Conservation (phyloP, 2,888 invertebrate genomes). For the Dysmachus trigonus region DNA sequence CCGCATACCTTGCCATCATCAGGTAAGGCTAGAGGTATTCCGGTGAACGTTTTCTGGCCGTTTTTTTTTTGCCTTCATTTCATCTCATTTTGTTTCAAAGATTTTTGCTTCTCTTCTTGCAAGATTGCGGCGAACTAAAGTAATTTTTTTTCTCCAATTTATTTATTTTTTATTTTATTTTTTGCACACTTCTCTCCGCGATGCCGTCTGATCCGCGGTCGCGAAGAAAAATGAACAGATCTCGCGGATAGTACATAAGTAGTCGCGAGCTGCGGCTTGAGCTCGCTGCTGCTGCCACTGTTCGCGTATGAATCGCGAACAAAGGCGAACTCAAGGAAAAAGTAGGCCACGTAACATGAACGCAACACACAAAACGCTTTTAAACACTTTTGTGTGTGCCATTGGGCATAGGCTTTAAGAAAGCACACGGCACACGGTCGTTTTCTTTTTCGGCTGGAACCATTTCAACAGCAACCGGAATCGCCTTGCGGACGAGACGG, state of each 20-base stretch:
- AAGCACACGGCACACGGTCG: neutral
- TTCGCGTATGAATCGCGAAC: neutral
- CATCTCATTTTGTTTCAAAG: neutral
- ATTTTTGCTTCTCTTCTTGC: neutral
- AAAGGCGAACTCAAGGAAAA: neutral
- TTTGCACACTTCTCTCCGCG: neutral
- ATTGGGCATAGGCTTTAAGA: neutral
- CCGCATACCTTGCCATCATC: slow-evolving; percentile 27
- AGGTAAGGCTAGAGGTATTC: slow-evolving; percentile 4
- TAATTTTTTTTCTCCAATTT: neutral
- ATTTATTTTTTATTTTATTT: neutral
- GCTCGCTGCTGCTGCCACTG: neutral
- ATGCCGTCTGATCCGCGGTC: neutral
- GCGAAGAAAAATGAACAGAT: neutral
- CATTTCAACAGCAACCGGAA: neutral
- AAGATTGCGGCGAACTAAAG: neutral
- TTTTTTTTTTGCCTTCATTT: neutral
- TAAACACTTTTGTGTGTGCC: neutral
- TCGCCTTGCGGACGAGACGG: neutral
- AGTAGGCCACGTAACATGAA: slow-evolving; percentile 36
- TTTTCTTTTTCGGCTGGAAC: slow-evolving; percentile 21
- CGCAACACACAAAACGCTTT: neutral
- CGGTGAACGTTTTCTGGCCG: slow-evolving; percentile 8
- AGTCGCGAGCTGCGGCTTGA: neutral
- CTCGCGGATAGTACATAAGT: neutral